A percentile compares a stretch with the other conserved stretches of the same genome.
These are phyloP conservation scores for Sialis fuliginosa DNA, from an alignment of 2,888 invertebrate genomes.

Conservation along the genomic window DNA sequence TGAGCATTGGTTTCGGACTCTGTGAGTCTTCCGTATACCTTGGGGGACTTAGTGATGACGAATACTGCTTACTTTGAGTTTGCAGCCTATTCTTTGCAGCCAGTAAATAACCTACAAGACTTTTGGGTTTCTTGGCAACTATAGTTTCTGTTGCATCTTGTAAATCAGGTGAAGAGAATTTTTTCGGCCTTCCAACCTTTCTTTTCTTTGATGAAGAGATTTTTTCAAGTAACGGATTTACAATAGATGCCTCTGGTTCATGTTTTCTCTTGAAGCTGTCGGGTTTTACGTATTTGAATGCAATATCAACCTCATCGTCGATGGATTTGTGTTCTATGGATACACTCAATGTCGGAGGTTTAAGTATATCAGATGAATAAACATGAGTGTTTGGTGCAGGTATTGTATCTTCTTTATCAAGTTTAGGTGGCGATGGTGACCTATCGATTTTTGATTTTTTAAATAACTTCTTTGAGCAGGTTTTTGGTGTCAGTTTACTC, in stretches of 20 bases:
- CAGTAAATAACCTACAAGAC: constrained; percentile 44
- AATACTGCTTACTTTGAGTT: constrained; percentile 26
- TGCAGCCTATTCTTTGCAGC: constrained; percentile 44
- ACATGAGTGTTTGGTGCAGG: constrained; percentile 13
- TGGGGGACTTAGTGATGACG: constrained; percentile 33
- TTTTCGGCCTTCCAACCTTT: constrained; percentile 66
- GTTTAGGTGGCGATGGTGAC: constrained; percentile 19
- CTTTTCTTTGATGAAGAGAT: constrained; percentile 48
- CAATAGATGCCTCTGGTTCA: constrained; percentile 10
- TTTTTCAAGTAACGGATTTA: constrained; percentile 10
- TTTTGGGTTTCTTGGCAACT: constrained; percentile 63
- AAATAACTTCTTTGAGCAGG: constrained; percentile 26
- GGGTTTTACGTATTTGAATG: constrained; percentile 5
- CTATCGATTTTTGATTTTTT: constrained; percentile 26
- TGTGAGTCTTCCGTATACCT: constrained; percentile 23
- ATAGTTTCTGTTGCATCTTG: constrained; percentile 58
- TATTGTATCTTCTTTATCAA: constrained; percentile 19
- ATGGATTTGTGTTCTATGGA: constrained; percentile 6
- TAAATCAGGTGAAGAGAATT: constrained; percentile 36
- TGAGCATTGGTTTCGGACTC: constrained; percentile 14
- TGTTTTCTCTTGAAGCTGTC: constrained; percentile 5
- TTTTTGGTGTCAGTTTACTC: constrained; percentile 46
- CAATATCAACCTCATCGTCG: constrained; percentile 8
- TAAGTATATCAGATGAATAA: constrained; percentile 17
- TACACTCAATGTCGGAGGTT: constrained; percentile 24